Percentiles rank a stretch among this genome's conserved stretches.
Evolutionary conservation across 2,888 invertebrate genomes (phyloP).

Genomic region (Amphipoea lucens): DNA sequence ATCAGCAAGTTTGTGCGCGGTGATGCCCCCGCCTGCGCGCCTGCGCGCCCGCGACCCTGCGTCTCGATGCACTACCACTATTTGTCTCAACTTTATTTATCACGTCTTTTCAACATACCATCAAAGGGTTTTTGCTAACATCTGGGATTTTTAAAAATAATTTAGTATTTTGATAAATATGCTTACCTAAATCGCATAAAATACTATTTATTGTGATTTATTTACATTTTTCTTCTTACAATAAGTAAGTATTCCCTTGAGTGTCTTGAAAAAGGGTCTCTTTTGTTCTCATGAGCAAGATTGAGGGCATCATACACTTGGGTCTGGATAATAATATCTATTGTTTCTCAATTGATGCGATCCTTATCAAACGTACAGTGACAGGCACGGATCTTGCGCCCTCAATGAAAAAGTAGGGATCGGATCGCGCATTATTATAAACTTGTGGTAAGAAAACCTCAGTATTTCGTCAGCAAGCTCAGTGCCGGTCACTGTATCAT

Average conservation of each 20-base stretch:
- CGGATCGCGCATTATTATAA: not conserved
- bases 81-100: slow-evolving; percentile 36
- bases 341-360: not conserved
- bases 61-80: slow-evolving; percentile 3
- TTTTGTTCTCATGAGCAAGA: not conserved
- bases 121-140: not conserved
- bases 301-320: slow-evolving; percentile 1
- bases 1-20: slow-evolving; percentile 41
- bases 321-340: not conserved
- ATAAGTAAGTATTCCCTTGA: not conserved
- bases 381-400: not conserved
- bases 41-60: not conserved
- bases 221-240: not conserved
- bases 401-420: not conserved
- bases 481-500: no score
- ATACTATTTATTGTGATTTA: slow-evolving; percentile 6
- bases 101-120: slow-evolving; percentile 4
- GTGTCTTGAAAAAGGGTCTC: not conserved
- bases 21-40: not conserved
- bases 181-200: not conserved
- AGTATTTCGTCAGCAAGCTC: not conserved
- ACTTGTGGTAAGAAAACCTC: not conserved
- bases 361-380: not conserved
- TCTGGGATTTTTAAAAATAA: not conserved
- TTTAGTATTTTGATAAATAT: slow-evolving; percentile 5